Evolutionary conservation across 2,888 invertebrate genomes (phyloP), one percentile per base, ranked within the genome.

Genomic region (Sphaeridia pumilis): DNA sequence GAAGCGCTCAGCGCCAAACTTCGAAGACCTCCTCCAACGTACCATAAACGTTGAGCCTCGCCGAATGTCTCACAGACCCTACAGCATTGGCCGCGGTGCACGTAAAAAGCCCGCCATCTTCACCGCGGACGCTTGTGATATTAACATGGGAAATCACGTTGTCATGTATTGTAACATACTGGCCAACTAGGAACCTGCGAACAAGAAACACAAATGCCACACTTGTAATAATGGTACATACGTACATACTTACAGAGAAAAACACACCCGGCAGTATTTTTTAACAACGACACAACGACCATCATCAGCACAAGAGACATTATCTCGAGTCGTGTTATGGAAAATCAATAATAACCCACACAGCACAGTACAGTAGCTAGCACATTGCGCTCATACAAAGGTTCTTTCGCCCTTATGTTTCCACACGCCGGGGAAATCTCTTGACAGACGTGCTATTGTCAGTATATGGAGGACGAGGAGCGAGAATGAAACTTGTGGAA

Each of bases 91-190:
- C 80, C 1, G 89, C 88, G 22, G 82, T 80, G 69, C 89, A 90
- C 34, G 84, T 81, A 69, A 87, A 90, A 67, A 88, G 86, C 25
- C 89, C 89, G 55, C 89, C 88, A 72, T 89, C 90, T 75, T 87
- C 87, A 64, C 86, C 85, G 66, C 85, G 83, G 58, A 88, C 82
- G 59, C 83, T 80, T 67, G 86, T 86, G 67, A 90, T 82, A 75
- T 90, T 90, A 60, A 90, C 84, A 74, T 89, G 88, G 68, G 88
- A 88, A 70, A 90, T 87, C 58, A 90, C 89, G 71, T 88, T 88
- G 68, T 88, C 89, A 73, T 88, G 88, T 41, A 88, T 80, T 21
- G 88, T 89, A 61, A 89, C 88, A 73, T 89, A 88, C 71, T 89
- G 88, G 28, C 89, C 89, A 54, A 88, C 87, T 67, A 89, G 79